A percentile compares a stretch with the other conserved stretches of the same genome.
These are phyloP conservation scores for Gymnobelideus leadbeateri DNA, from an alignment of 2,113 vertebrate species.

Conservation along the genomic window DNA sequence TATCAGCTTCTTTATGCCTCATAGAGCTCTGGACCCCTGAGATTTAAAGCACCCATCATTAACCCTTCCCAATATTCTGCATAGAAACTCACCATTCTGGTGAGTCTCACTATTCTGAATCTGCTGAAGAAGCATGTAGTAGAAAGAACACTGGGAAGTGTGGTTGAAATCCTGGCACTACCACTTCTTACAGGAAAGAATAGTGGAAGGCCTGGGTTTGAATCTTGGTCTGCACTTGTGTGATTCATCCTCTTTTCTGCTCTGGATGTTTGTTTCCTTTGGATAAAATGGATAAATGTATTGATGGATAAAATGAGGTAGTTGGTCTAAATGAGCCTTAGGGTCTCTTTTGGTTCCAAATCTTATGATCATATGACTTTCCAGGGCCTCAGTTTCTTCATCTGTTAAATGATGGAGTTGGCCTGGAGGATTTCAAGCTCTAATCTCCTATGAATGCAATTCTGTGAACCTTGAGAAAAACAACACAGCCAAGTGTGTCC, in stretches of 20 bases:
- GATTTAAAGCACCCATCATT: background rate
- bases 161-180: background rate
- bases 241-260: constrained; percentile 2
- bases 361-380: background rate
- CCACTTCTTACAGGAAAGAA: background rate
- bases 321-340: too few relatives aligned
- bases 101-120: constrained; percentile 2
- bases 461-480: background rate
- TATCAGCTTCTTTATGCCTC: constrained; percentile 4
- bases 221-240: background rate
- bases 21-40: background rate
- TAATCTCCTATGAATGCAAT: background rate
- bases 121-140: background rate
- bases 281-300: too few relatives aligned
- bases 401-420: background rate
- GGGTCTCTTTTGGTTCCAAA: background rate
- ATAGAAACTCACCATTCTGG: constrained; percentile 17
- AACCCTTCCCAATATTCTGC: background rate
- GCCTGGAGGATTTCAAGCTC: background rate
- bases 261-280: constrained; percentile 44
- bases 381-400: background rate
- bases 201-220: background rate
- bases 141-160: background rate
- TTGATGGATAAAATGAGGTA: constrained; percentile 19
- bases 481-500: background rate